These are phyloP conservation scores for Virgularia gustaviana DNA, from an alignment of 92 coral and sea anemone species.

Conservation along the genomic window DNA sequence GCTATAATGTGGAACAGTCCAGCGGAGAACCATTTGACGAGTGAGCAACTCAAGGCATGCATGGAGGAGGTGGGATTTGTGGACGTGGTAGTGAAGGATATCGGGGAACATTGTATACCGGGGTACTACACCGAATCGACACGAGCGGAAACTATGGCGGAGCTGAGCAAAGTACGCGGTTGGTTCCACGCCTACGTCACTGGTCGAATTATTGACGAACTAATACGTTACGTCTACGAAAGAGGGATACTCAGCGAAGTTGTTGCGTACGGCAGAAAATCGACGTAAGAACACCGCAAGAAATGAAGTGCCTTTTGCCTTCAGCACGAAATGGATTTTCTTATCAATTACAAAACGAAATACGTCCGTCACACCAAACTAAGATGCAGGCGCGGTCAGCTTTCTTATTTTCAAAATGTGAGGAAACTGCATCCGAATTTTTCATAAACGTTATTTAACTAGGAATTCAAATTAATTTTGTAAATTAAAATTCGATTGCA, in stretches of 20 bases:
- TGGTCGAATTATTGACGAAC: slow-evolving; percentile 43
- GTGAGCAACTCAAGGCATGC: slow-evolving; percentile 5
- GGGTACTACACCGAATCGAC: slow-evolving; percentile 35
- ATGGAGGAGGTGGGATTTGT: slow-evolving; percentile 28
- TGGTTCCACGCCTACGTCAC: slow-evolving; percentile 39
- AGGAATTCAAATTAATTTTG: no score
- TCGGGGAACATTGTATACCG: slow-evolving; percentile 53
- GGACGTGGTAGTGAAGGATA: slow-evolving; percentile 22
- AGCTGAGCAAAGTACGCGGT: slow-evolving; percentile 53
- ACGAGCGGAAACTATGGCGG: slow-evolving; percentile 31
- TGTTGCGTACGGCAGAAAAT: slow-evolving; percentile 16
- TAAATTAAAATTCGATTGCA: no score
- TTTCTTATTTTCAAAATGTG: no score
- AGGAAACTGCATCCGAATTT: no score
- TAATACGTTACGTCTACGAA: slow-evolving; percentile 9
- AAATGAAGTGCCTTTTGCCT: no score
- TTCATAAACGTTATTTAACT: no score
- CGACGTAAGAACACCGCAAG: neutral
- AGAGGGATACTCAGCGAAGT: slow-evolving; percentile 7
- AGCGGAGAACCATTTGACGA: neutral
- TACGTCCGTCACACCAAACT: no score
- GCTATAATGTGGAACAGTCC: slow-evolving; percentile 34
- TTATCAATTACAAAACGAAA: no score
- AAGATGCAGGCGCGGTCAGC: no score
- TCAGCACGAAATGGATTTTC: no score